phyloP scores from a whole-genome alignment of 92 coral and sea anemone genomes.

The Porites cylindrica region DNA sequence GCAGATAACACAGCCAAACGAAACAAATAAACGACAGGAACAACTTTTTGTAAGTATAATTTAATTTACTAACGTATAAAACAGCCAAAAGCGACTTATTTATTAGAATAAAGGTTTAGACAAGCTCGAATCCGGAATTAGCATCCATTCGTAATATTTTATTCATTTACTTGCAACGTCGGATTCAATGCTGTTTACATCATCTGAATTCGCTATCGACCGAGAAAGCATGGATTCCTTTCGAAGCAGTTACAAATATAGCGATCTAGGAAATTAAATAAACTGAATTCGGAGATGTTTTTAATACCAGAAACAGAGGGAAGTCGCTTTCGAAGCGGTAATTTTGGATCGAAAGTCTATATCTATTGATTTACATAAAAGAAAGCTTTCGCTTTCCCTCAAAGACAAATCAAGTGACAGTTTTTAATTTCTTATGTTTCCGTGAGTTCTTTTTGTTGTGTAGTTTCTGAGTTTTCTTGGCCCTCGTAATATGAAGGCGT shows the following conservation, averaged over 20 bases:
- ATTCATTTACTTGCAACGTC: neutral
- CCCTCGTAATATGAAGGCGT: neutral
- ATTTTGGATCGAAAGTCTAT: slow-evolving; percentile 3
- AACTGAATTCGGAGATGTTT: neutral
- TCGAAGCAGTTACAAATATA: neutral
- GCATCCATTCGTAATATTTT: slow-evolving; percentile 23
- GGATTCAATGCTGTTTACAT: slow-evolving; percentile 5
- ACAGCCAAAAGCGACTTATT: neutral
- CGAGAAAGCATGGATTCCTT: neutral
- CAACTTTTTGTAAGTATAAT: neutral
- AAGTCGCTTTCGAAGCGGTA: neutral
- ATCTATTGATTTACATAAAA: too few relatives aligned
- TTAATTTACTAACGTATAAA: neutral
- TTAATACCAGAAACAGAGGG: neutral
- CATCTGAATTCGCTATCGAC: slow-evolving; percentile 1
- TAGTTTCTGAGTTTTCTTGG: neutral
- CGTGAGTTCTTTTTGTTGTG: neutral
- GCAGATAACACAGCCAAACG: neutral
- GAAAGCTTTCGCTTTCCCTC: neutral
- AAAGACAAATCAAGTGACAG: neutral
- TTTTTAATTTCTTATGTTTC: neutral
- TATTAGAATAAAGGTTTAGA: neutral
- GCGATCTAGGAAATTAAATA: neutral
- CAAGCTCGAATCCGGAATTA: slow-evolving; percentile 14
- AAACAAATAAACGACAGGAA: neutral